These are phyloP conservation scores for Caranx ignobilis DNA, from an alignment of 2,113 vertebrate genomes.

Conservation along the genomic window DNA sequence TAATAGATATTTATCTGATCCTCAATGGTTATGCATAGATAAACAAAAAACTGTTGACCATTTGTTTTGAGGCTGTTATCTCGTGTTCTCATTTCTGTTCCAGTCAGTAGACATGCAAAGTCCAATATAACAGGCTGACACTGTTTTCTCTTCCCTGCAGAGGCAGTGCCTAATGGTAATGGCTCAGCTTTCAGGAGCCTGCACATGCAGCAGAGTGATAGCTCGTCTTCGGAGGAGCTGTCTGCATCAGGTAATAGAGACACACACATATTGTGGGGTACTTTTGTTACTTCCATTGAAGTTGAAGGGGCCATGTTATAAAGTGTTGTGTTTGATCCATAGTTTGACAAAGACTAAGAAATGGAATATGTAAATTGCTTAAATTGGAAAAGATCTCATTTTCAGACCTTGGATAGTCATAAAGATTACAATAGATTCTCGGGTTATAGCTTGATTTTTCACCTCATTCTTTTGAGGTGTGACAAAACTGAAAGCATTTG, in stretches of 20 bases:
- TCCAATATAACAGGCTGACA: conserved; percentile 2
- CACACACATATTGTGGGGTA: neutral
- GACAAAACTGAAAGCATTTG: neutral
- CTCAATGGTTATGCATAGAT: neutral
- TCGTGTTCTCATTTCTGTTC: neutral
- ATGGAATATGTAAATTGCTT: neutral
- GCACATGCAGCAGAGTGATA: conserved; percentile 61
- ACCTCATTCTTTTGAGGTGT: no score
- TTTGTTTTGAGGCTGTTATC: neutral
- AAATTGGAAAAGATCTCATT: no score
- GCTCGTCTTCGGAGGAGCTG: conserved; percentile 74
- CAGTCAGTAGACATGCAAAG: neutral
- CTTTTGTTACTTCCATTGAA: neutral
- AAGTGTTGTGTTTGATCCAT: neutral
- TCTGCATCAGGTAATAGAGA: conserved; percentile 71
- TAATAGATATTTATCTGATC: neutral
- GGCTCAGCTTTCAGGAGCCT: conserved; percentile 44
- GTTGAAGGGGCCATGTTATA: neutral
- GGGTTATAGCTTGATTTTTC: neutral
- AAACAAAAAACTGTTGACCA: neutral
- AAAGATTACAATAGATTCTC: no score
- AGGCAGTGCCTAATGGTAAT: conserved; percentile 55
- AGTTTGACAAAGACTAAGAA: neutral
- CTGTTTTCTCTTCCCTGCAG: conserved; percentile 45
- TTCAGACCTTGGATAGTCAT: neutral